Evolutionary conservation across 2,113 vertebrate genomes (phyloP), one percentile per base, ranked within the genome.

Genomic region (Mirounga angustirostris): DNA sequence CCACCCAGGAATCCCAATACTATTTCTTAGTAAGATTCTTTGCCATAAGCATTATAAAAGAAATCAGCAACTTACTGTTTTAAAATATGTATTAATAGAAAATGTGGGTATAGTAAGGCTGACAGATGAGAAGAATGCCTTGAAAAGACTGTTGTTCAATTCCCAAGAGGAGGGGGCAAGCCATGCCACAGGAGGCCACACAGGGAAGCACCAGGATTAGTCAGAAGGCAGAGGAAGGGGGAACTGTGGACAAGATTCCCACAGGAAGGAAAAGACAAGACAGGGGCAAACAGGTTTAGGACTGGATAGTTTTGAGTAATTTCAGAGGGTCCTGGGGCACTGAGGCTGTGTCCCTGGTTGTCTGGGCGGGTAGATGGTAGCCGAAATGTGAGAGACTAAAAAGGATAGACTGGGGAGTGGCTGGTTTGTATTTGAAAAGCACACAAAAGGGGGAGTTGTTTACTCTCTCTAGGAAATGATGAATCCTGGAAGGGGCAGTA

Each of bases 61-160:
- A 73, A 95, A 73, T 65, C 26, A 86, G 54, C 22, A 87, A 46
- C 16, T 12, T 50, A n/a, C 9, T 74, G 4, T 74, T 90, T 96
- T 56, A 92, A 95, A 96, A 97, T 36, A 50, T 92, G 10, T 81
- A 86, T 43, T 82, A 76, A 71, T 5, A 94, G n/a, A 95, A 97
- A 92, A 74, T 26, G 50, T 89, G 69, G 46, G 36, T 50, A 56
- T 43, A 80, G 18, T 86, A 86, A 69, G 36, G 19, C 36, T 67
- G n/a, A 59, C 22, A 69, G 65, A 63, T 50, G 76, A 89, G 36
- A 82, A 76, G n/a, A 67, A 1, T 36, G 18, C 11, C 54, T 1
- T 82, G 24, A 89, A 91, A 92, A 94, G 30, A 79, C 0, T 67
- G 43, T 79, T 82, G 65, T 46, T 89, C 71, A 67, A 30, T 93